Base-by-base conservation (phyloP, 2,113 vertebrate genomes). In the Pitta sordida region DNA sequence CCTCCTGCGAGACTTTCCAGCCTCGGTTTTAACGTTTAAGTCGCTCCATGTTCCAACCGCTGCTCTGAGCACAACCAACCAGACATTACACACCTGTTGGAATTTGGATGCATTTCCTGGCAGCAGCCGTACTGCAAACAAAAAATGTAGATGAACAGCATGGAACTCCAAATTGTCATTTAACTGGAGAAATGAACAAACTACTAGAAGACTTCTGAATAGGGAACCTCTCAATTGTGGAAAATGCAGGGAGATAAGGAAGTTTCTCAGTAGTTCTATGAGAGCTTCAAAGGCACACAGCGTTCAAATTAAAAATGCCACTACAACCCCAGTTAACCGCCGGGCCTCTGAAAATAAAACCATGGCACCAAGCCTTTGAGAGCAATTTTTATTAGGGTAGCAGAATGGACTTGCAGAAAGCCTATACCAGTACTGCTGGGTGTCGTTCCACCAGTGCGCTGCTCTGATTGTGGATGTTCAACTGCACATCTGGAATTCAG, bases 371-470 rank as follows among this genome's bases (percentile, higher is more conserved):
- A 83, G 55, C 92, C 84, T 96, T 84, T 91, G 96, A 98, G 95
- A 98, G 96, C 96, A 93, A 95, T 95, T 97, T 98, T 98, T 98
- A 98, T 98, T 95, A 95, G 95, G 97, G 93, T 92, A 98, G 97
- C 97, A 97, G 97, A 96, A 97, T 70, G 96, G 95, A 97, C 94
- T 95, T 59, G 96, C 97, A 96, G 96, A 95, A 97, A 97, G 97
- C 96, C 97, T 97, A 79, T 80, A 96, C 94, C 96, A 96, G 55
- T 69, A 90, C 92, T 69, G 60, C 78, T 73, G 83, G 92, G 92
- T 79, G 91, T 91, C 65, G 86, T 89, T 94, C 87, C 87, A 94
- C 78, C 89, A 90, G 71, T 46, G 77, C 0, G 67, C 74, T 78
- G 74, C 58, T 81, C 92, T 79, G 39, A 88, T 79, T 85, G 75